phyloP scores from a whole-genome alignment of 1,140 invertebrate species.

The Prorops nasuta region DNA sequence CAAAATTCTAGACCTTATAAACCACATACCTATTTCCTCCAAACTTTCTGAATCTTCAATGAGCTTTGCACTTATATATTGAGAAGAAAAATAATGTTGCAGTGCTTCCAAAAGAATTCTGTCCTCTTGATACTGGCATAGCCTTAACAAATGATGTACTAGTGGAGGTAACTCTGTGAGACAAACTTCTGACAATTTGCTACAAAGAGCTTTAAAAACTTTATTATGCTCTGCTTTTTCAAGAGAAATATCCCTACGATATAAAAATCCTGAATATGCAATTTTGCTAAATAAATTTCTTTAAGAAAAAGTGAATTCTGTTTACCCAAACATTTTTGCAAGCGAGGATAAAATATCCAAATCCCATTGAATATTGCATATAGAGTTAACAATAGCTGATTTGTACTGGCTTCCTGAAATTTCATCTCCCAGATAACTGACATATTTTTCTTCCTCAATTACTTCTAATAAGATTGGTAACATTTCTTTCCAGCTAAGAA shows the following conservation, averaged over 20 bases:
- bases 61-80: constrained; percentile 31
- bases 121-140: constrained; percentile 42
- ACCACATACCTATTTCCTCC: constrained; percentile 33
- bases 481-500: constrained; percentile 56
- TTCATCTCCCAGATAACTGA: constrained; percentile 44
- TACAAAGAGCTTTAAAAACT: constrained; percentile 48
- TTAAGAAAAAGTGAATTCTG: constrained; percentile 4
- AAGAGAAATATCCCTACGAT: constrained; percentile 46
- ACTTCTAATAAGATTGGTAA: constrained; percentile 50
- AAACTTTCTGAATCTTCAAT: constrained; percentile 19
- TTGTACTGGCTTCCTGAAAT: constrained; percentile 53
- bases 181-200: constrained; percentile 34
- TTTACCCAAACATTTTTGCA: constrained; percentile 55
- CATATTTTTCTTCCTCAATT: constrained; percentile 49
- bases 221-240: constrained; percentile 42
- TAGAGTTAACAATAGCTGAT: constrained; percentile 46
- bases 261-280: constrained; percentile 8
- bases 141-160: constrained; percentile 51
- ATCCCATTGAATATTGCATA: constrained; percentile 47
- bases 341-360: constrained; percentile 45
- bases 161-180: constrained; percentile 55
- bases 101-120: constrained; percentile 45
- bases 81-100: constrained; percentile 46
- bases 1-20: constrained; percentile 5
- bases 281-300: constrained; percentile 1